A percentile compares a stretch with the other conserved stretches of the same genome.
Evolutionary conservation across 2,888 invertebrate species (phyloP).

Genomic region (Orchestes rusci): DNA sequence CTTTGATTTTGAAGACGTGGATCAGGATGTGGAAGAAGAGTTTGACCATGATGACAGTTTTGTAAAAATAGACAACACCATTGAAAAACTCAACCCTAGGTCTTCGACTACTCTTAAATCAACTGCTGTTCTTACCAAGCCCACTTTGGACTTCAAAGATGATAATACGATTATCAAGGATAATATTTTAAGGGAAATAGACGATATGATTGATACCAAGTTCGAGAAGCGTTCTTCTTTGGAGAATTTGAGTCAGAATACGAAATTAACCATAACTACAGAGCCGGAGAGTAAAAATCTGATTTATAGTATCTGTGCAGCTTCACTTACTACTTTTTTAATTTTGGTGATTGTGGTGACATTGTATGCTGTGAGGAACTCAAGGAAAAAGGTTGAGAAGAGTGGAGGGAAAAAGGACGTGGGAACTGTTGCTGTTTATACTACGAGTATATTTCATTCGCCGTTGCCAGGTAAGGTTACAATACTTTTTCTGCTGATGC

Average conservation of each 20-base stretch:
- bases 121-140: constrained; percentile 1
- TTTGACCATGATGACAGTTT: no score
- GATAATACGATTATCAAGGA: constrained; percentile 10
- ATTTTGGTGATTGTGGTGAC: constrained; percentile 49
- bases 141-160: neutral
- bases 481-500: no score
- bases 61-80: no score
- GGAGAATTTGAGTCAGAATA: constrained; percentile 7
- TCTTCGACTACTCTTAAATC: constrained; percentile 1
- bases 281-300: constrained; percentile 10
- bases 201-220: constrained; percentile 5
- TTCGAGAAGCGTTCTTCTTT: constrained; percentile 10
- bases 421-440: constrained; percentile 46
- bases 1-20: neutral
- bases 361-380: constrained; percentile 44
- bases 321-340: constrained; percentile 48
- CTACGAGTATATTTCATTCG: constrained; percentile 51
- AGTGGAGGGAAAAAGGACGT: constrained; percentile 44
- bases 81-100: no score
- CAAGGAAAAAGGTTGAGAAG: constrained; percentile 39
- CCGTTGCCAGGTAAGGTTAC: constrained; percentile 50
- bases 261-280: neutral
- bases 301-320: constrained; percentile 45
- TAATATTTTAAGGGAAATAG: neutral
- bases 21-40: neutral